Evolutionary conservation across 2,797 vertebrate genomes (phyloP), one percentile per base, ranked within the genome.

Genomic region (Fratercula arctica): DNA sequence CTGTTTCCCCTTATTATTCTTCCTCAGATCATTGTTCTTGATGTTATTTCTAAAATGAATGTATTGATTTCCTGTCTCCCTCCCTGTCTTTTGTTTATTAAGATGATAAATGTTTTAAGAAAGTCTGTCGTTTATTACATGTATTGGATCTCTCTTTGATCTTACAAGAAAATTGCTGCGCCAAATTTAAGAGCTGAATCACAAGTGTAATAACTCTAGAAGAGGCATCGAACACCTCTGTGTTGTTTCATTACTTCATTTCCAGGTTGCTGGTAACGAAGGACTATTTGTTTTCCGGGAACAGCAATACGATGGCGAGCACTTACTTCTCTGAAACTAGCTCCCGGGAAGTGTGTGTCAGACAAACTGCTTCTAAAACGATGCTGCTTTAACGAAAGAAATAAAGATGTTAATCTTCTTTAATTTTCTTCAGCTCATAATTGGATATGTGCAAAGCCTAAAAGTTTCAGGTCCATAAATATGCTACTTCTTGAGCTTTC

Each of bases 1-100:
- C 28, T 33, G 39, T 85, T 96, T 97, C 90, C 93, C 91, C 59
- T 86, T 75, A 93, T 92, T 95, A 80, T 95, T 95, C 85, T 81
- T 73, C 51, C 59, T 89, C 56, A 84, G 63, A 85, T 95, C 39
- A 70, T 93, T 95, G 93, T 94, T 95, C 74, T 73, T 79, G 75
- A 56, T 88, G 67, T 59, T 89, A n/a, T 91, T 93, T 91, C 87
- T 90, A 73, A 84, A 86, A 85, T 54, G 18, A 85, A 54, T 63
- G 31, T 75, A 93, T 94, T 94, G 94, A 86, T 96, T 96, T 96
- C 67, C 85, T 93, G 83, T 81, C 59, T 87, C 29, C 89, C 41
- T 87, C 41, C 37, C 56, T 64, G 69, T 64, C 61, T 78, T 93
- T 91, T 94, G 85, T 86, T 94, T 81, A 78, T 69, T 66, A 86